Conservation (phyloP, 2,113 vertebrate species). For the Regulus satrapa region DNA sequence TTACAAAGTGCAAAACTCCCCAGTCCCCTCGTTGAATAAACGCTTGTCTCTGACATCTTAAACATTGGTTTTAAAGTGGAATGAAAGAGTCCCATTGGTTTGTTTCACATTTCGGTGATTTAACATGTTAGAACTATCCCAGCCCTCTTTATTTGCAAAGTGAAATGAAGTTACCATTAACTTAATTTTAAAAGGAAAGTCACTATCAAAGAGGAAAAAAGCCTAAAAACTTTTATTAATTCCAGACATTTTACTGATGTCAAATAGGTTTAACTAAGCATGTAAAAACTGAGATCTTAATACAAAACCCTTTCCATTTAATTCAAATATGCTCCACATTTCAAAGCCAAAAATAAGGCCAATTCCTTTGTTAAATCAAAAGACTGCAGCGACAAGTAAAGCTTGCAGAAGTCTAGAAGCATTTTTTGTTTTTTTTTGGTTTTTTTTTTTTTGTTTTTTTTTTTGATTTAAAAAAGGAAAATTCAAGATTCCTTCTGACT, state of each 20-base stretch:
- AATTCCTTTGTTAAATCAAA: slow-evolving; percentile 67
- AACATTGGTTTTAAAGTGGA: slow-evolving; percentile 71
- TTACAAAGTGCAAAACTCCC: slow-evolving; percentile 77
- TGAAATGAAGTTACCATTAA: slow-evolving; percentile 66
- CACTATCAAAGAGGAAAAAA: slow-evolving; percentile 65
- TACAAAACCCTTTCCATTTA: slow-evolving; percentile 48
- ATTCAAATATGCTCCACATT: slow-evolving; percentile 43
- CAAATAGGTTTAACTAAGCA: slow-evolving; percentile 52
- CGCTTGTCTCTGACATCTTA: slow-evolving; percentile 52
- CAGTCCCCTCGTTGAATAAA: slow-evolving; percentile 56
- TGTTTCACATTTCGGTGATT: slow-evolving; percentile 67
- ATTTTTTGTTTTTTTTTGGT: slow-evolving; percentile 28
- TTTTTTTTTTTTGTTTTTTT: slow-evolving; percentile 37
- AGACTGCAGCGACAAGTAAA: slow-evolving; percentile 47
- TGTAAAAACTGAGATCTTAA: slow-evolving; percentile 37
- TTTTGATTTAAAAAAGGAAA: slow-evolving; percentile 66
- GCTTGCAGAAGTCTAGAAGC: slow-evolving; percentile 45
- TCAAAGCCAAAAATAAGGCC: slow-evolving; percentile 43
- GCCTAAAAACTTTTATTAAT: slow-evolving; percentile 28
- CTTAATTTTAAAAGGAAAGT: slow-evolving; percentile 80
- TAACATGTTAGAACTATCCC: slow-evolving; percentile 65
- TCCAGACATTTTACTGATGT: slow-evolving; percentile 48
- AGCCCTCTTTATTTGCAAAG: slow-evolving; percentile 64
- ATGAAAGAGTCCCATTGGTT: slow-evolving; percentile 64
- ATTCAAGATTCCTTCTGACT: slow-evolving; percentile 56